Evolutionary conservation across 2,888 invertebrate genomes (phyloP), one percentile per base, ranked within the genome.

Genomic region (Ichneumoninae sp.): DNA sequence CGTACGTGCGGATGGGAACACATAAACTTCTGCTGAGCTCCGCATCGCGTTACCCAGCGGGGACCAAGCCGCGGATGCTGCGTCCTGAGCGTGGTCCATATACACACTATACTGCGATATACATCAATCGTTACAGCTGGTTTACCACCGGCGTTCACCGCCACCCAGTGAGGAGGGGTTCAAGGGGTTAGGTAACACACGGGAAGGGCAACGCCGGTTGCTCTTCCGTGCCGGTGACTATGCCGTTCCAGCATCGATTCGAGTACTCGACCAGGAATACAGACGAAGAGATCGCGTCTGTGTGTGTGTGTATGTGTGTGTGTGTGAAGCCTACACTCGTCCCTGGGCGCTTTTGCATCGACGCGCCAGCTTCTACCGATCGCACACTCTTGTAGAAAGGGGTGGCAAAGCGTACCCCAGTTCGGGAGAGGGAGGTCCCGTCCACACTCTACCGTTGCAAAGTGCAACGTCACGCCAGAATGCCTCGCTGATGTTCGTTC

Each of bases 41-140:
- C 33, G 60, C 83, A 79, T 79, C 63, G 63, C 47, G 74, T 83
- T 78, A 52, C 74, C 44, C 52, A 44, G 63, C 74, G 36, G 74
- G 68, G 50, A 63, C 52, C 50, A 22, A 44, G 26, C 60, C 36
- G 77, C 60, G 60, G 73, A 82, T 78, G 40, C 22, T 16, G 10
- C 36, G 65, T 26, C 30, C 44, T 50, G 19, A 54, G 19, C 60
- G 47, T 70, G n/a, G 44, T 47, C 44, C 44, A 47, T 47, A 16
- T 16, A 47, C 47, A 60, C 52, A 19, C 70, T 50, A 22, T 54
- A 74, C 30, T 63, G 30, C 63, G 30, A 78, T 79, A 83, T 52
- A 74, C 65, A 60, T 74, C 74, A 81, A 79, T 74, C 79, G 83
- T 83, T 79, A 75, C 83, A 83, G 78, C 74, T 79, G 83, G 74